Evolutionary conservation across 2,113 vertebrate species (phyloP).

Genomic region (Neogobius melanostomus): DNA sequence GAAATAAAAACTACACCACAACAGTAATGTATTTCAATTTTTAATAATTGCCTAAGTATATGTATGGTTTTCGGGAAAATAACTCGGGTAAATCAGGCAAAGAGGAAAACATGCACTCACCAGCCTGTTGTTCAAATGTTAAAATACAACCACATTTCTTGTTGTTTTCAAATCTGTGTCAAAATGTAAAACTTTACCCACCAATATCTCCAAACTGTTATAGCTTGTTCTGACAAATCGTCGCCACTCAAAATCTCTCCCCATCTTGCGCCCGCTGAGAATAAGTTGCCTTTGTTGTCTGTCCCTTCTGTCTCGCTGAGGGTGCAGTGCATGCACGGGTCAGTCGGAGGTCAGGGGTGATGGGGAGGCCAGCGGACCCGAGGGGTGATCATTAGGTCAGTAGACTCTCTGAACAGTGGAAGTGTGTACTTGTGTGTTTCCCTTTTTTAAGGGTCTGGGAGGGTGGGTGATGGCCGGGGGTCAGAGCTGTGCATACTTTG

Average conservation of each 20-base stretch:
- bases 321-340: slow-evolving; percentile 48
- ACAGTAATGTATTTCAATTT: too few species aligned
- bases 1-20: background rate
- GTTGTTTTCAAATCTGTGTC: too few species aligned
- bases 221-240: background rate
- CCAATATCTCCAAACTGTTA: too few species aligned
- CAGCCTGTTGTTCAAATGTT: too few species aligned
- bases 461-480: slow-evolving; percentile 77
- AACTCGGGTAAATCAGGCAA: too few species aligned
- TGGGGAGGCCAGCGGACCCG: slow-evolving; percentile 77
- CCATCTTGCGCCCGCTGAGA: slow-evolving; percentile 26
- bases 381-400: slow-evolving; percentile 70
- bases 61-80: too few species aligned
- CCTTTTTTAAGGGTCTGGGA: slow-evolving; percentile 10
- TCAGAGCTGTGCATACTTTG: slow-evolving; percentile 66
- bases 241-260: background rate
- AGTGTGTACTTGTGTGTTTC: slow-evolving; percentile 16
- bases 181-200: too few species aligned
- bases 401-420: slow-evolving; percentile 44
- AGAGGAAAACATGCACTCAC: too few species aligned
- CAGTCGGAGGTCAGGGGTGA: slow-evolving; percentile 81
- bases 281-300: slow-evolving; percentile 36
- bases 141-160: too few species aligned
- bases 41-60: too few species aligned
- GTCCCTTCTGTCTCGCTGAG: slow-evolving; percentile 45